Conservation (phyloP, 2,888 invertebrate species). For the Caenorhabditis japonica region DNA sequence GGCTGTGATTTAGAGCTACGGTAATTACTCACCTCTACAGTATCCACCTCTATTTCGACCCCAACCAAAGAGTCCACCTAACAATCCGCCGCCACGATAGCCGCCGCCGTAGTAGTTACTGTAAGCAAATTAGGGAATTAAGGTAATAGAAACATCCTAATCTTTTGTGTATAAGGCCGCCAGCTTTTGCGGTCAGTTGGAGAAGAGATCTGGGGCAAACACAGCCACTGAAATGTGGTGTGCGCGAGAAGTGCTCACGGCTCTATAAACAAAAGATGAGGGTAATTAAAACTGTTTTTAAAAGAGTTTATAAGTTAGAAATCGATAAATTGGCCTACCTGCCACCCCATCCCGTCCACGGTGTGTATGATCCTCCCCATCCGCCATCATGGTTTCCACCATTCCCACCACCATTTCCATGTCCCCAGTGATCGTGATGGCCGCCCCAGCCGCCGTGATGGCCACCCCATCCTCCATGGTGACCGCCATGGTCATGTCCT, state of each 20-base stretch:
- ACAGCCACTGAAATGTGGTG: no score
- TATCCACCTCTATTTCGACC: conserved; percentile 17
- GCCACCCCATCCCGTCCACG: conserved; percentile 21
- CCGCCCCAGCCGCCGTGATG: background rate
- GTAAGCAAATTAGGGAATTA: no score
- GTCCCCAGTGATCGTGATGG: conserved; percentile 24
- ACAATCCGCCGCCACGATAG: conserved; percentile 9
- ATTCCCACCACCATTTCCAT: conserved; percentile 19
- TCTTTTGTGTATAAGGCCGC: no score
- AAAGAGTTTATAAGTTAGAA: background rate
- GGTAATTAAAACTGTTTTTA: background rate
- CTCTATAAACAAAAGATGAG: background rate
- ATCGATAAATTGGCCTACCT: background rate
- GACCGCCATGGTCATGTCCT: conserved; percentile 18
- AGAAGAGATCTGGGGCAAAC: no score
- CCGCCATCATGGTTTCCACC: conserved; percentile 24
- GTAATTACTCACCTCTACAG: conserved; percentile 6
- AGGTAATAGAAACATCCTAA: background rate
- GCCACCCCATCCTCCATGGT: conserved; percentile 2
- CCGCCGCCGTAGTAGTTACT: conserved; percentile 34
- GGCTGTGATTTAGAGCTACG: background rate
- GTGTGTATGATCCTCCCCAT: conserved; percentile 15
- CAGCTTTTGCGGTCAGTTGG: no score
- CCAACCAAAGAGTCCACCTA: conserved; percentile 24
- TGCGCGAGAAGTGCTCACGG: no score